Conservation (phyloP, 1,140 invertebrate genomes). For the Drosophila kikkawai region DNA sequence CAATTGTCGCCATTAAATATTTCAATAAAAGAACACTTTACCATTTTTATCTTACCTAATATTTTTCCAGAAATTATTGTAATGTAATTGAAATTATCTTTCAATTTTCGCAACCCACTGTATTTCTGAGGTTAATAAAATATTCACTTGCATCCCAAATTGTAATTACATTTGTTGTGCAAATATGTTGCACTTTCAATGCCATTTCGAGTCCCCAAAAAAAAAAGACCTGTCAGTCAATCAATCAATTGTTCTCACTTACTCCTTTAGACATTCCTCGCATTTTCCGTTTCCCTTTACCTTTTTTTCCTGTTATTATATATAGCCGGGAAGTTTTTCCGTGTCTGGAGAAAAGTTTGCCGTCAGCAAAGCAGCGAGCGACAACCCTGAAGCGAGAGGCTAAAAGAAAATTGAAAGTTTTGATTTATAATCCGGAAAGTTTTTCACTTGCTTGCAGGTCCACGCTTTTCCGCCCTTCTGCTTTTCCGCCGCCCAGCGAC, state of each 20-base stretch:
- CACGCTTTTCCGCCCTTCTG: constrained; percentile 8
- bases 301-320: background rate
- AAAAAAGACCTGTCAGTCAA: constrained; percentile 61
- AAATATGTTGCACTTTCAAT: constrained; percentile 53
- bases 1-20: too few species aligned
- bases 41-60: too few species aligned
- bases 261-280: constrained; percentile 41
- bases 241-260: constrained; percentile 66
- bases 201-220: constrained; percentile 24
- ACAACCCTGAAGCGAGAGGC: constrained; percentile 49
- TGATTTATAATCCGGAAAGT: constrained; percentile 79
- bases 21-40: too few species aligned
- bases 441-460: constrained; percentile 56
- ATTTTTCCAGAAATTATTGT: too few species aligned
- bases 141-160: constrained; percentile 10
- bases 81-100: too few species aligned
- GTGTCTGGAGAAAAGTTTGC: constrained; percentile 66
- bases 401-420: constrained; percentile 77
- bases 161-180: constrained; percentile 65
- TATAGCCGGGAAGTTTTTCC: constrained; percentile 30
- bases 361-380: constrained; percentile 54
- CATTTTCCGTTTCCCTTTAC: background rate
- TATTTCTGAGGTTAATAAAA: constrained; percentile 8
- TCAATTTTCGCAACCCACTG: too few species aligned
- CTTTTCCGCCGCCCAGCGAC: constrained; percentile 18